Conservation (phyloP, 2,888 invertebrate genomes). For the Ochlodes sylvanus region DNA sequence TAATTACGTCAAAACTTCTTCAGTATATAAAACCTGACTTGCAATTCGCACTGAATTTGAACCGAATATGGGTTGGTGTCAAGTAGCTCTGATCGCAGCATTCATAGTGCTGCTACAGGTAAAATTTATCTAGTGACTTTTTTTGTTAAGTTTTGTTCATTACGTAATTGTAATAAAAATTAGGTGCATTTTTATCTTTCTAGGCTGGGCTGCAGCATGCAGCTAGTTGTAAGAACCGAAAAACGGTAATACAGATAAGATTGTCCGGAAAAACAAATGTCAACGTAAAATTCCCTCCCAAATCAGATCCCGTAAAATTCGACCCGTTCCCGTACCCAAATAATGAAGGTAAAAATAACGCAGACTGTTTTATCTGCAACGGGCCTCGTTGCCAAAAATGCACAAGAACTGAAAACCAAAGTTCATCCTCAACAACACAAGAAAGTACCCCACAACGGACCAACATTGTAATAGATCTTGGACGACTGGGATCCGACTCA, state of each 20-base stretch:
- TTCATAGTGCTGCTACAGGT: conserved; percentile 63
- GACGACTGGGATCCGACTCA: conserved; percentile 35
- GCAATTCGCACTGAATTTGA: conserved; percentile 12
- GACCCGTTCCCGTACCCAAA: conserved; percentile 44
- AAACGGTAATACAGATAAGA: conserved; percentile 48
- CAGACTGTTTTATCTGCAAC: conserved; percentile 41
- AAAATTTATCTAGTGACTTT: no score
- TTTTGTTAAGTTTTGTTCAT: neutral
- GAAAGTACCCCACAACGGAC: conserved; percentile 42
- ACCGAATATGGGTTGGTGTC: conserved; percentile 58
- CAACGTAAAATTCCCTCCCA: conserved; percentile 45
- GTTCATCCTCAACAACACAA: neutral
- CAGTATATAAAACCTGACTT: conserved; percentile 57
- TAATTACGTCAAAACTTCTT: conserved; percentile 53
- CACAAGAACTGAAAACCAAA: conserved; percentile 25
- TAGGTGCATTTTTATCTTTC: conserved; percentile 27
- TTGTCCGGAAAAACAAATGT: conserved; percentile 46
- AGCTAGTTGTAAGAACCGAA: conserved; percentile 44
- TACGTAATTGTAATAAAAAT: neutral
- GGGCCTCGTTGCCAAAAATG: conserved; percentile 41
- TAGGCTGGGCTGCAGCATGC: conserved; percentile 38
- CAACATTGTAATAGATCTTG: conserved; percentile 53
- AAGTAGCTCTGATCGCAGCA: conserved; percentile 50
- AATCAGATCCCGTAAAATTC: conserved; percentile 44
- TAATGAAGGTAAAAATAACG: conserved; percentile 36